Evolutionary conservation across 2,113 vertebrate genomes (phyloP).

Genomic region (Vicugna pacos): DNA sequence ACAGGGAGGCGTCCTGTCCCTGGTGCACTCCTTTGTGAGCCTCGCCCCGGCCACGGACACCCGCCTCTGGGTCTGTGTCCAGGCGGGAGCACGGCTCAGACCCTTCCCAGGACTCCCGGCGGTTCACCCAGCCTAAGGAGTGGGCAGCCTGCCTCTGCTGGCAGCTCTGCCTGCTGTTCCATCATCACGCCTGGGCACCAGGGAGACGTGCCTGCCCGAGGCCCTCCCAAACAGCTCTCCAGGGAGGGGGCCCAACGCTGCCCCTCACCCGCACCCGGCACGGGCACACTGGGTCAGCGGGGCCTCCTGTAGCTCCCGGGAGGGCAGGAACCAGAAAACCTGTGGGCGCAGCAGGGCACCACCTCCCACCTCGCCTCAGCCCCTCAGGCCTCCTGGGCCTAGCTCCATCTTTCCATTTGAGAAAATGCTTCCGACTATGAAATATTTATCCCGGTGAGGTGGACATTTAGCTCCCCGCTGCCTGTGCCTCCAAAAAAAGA

Average conservation of each 20-base stretch:
- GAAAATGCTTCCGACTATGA: constrained; percentile 63
- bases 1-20: too few relatives aligned
- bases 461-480: neutral
- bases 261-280: too few relatives aligned
- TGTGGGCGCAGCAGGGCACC: accelerated
- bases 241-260: accelerated
- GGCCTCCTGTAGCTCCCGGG: neutral
- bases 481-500: constrained; percentile 13
- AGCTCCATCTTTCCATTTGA: constrained; percentile 51
- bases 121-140: neutral
- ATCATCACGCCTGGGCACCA: accelerated
- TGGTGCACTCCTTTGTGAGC: accelerated
- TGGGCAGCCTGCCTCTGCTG: neutral
- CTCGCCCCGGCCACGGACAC: accelerated
- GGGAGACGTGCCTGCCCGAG: accelerated
- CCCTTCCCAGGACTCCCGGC: neutral
- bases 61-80: accelerated
- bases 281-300: neutral
- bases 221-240: neutral
- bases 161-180: neutral
- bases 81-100: neutral
- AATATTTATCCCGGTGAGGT: constrained; percentile 55
- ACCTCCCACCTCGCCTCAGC: neutral
- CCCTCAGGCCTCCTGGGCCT: constrained; percentile 44
- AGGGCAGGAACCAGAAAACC: too few relatives aligned